A percentile compares a stretch with the other conserved stretches of the same genome.
Conservation (phyloP, 2,113 vertebrate genomes). For the Euleptes europaea region DNA sequence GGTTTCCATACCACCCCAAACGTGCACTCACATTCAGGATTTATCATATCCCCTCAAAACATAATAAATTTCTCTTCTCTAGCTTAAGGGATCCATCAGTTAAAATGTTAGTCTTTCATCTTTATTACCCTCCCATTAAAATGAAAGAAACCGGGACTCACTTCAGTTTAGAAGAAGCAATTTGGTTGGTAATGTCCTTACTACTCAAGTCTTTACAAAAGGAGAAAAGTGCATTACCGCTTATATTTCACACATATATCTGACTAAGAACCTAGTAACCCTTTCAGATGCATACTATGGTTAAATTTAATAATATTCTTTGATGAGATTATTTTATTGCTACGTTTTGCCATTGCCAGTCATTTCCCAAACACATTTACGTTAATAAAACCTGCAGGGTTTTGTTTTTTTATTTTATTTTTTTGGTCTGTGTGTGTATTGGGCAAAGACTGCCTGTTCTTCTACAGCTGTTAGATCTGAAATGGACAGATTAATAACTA, state of each 20-base stretch:
- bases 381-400: conserved; percentile 67
- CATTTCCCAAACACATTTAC: conserved; percentile 69
- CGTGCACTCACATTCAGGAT: conserved; percentile 56
- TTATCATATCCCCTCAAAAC: conserved; percentile 75
- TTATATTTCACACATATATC: conserved; percentile 74
- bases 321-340: conserved; percentile 73
- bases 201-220: conserved; percentile 72
- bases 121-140: conserved; percentile 84
- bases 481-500: conserved; percentile 74
- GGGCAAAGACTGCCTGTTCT: conserved; percentile 52
- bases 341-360: conserved; percentile 69
- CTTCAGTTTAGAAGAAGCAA: conserved; percentile 78
- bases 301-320: conserved; percentile 72
- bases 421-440: conserved; percentile 26
- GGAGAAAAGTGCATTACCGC: conserved; percentile 67
- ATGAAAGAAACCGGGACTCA: conserved; percentile 80
- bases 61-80: conserved; percentile 75
- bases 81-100: conserved; percentile 81
- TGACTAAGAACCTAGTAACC: conserved; percentile 71
- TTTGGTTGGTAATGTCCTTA: conserved; percentile 76
- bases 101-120: conserved; percentile 83
- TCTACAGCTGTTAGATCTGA: conserved; percentile 61
- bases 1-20: conserved; percentile 61
- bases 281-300: conserved; percentile 65
- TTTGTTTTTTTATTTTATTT: conserved; percentile 50